Percentiles rank a stretch among this genome's conserved stretches.
Evolutionary conservation across 2,113 vertebrate species (phyloP).

Genomic region (Trichomycterus rosablanca): DNA sequence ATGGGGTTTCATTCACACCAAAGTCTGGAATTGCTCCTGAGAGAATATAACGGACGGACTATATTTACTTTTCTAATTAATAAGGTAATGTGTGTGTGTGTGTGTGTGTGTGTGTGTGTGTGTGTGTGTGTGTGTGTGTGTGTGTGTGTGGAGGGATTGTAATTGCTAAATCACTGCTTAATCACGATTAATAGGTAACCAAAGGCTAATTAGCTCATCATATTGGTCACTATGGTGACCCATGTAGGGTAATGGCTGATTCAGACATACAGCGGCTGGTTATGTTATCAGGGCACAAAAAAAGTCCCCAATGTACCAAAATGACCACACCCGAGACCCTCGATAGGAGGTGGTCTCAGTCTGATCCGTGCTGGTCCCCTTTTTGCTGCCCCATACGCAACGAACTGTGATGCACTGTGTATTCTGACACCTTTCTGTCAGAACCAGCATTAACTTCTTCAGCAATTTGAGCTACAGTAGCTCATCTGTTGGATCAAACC

Average conservation of each 20-base stretch:
- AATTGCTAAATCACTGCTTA: constrained; percentile 35
- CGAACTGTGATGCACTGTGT: too few relatives aligned
- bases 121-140: constrained; percentile 4
- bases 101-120: constrained; percentile 4
- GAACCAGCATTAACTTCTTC: too few relatives aligned
- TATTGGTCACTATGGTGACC: constrained; percentile 24
- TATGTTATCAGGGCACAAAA: too few relatives aligned
- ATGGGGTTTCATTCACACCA: constrained; percentile 7
- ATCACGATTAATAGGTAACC: constrained; percentile 33
- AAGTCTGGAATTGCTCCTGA: constrained; percentile 14
- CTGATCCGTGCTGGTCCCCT: too few relatives aligned
- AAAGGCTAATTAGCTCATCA: constrained; percentile 32
- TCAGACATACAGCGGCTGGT: not conserved
- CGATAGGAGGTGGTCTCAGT: too few relatives aligned
- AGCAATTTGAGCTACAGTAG: too few relatives aligned
- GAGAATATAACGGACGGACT: constrained; percentile 25
- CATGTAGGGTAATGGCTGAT: constrained; percentile 27
- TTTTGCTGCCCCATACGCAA: too few relatives aligned
- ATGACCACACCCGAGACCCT: too few relatives aligned
- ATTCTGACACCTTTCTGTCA: too few relatives aligned
- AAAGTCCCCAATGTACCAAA: too few relatives aligned
- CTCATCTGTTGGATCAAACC: too few relatives aligned
- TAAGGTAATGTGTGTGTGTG: not conserved
- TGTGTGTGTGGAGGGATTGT: constrained; percentile 23
- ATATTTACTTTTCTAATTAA: constrained; percentile 37